Conservation (phyloP, 2,888 invertebrate genomes). For the Drosophila anceps region DNA sequence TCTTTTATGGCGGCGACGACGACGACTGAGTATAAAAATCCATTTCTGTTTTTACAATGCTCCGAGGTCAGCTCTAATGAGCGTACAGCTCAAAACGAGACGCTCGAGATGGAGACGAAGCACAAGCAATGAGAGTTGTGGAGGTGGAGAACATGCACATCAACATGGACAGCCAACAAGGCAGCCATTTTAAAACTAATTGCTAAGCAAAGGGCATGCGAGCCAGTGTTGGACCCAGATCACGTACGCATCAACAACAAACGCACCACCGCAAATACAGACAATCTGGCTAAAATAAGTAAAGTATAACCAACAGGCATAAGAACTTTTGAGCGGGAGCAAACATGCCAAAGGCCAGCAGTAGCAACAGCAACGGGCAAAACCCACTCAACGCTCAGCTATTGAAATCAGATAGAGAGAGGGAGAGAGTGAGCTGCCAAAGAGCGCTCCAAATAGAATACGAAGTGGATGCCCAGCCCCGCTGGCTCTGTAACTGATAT, state of each 20-base stretch:
- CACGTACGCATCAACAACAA: slow-evolving; percentile 79
- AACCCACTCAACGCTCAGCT: slow-evolving; percentile 29
- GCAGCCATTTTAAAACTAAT: slow-evolving; percentile 77
- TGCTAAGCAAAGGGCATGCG: slow-evolving; percentile 78
- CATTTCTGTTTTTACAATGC: slow-evolving; percentile 58
- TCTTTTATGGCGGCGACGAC: slow-evolving; percentile 49
- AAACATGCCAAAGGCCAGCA: slow-evolving; percentile 41
- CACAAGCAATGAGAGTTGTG: not conserved
- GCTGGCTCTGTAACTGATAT: slow-evolving; percentile 71
- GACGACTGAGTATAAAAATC: slow-evolving; percentile 57
- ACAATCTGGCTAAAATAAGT: slow-evolving; percentile 73
- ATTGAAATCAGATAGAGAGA: slow-evolving; percentile 33
- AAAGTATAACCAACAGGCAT: slow-evolving; percentile 41
- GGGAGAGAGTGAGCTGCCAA: slow-evolving; percentile 4
- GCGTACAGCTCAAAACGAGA: slow-evolving; percentile 26
- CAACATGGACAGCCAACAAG: slow-evolving; percentile 37
- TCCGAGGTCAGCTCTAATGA: slow-evolving; percentile 67
- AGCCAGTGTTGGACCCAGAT: slow-evolving; percentile 61
- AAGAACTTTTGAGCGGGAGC: slow-evolving; percentile 36
- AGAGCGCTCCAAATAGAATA: slow-evolving; percentile 34
- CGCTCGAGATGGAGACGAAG: slow-evolving; percentile 12
- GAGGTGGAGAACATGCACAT: slow-evolving; percentile 15
- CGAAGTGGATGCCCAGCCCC: slow-evolving; percentile 36
- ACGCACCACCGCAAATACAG: slow-evolving; percentile 69
- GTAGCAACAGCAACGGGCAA: slow-evolving; percentile 1